These are phyloP conservation scores for Ichneumoninae sp. DNA, from an alignment of 2,888 invertebrate genomes.

Conservation along the genomic window DNA sequence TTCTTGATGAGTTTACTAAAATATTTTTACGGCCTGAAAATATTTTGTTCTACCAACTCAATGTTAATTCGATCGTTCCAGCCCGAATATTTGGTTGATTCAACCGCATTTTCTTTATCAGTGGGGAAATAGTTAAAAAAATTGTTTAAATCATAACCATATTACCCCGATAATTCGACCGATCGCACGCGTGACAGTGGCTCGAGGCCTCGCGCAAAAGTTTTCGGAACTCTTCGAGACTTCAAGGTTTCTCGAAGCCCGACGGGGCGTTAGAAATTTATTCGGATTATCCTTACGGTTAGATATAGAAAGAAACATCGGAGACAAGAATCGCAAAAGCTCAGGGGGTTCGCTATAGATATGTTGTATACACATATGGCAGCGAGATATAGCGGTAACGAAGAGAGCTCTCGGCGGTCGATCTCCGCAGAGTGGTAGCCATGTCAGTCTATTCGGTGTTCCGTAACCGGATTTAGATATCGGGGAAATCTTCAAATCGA, in stretches of 20 bases:
- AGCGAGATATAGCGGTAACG: background rate
- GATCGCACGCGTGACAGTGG: background rate
- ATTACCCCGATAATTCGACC: background rate
- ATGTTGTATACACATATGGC: background rate
- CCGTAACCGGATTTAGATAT: slow-evolving; percentile 52
- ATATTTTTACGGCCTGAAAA: too few species aligned
- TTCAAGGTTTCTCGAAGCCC: background rate
- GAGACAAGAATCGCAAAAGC: slow-evolving; percentile 12
- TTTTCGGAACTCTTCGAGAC: background rate
- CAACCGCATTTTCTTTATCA: too few species aligned
- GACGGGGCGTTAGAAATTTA: background rate
- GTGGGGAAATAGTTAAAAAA: too few species aligned
- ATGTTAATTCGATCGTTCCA: too few species aligned
- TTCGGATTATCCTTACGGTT: background rate
- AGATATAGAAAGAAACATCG: background rate
- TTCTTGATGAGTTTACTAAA: too few species aligned
- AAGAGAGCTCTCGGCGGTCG: slow-evolving; percentile 15
- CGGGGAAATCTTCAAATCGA: slow-evolving; percentile 49
- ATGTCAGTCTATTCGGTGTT: background rate
- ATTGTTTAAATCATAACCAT: too few species aligned
- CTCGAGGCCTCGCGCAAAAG: background rate
- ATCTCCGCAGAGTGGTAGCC: slow-evolving; percentile 17
- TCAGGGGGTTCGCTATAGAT: background rate
- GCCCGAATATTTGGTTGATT: too few species aligned
- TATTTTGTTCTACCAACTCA: too few species aligned